Percentiles rank a stretch among this genome's conserved stretches.
phyloP scores from a whole-genome alignment of 2,113 vertebrate species.

The Erythrocercus mccallii region DNA sequence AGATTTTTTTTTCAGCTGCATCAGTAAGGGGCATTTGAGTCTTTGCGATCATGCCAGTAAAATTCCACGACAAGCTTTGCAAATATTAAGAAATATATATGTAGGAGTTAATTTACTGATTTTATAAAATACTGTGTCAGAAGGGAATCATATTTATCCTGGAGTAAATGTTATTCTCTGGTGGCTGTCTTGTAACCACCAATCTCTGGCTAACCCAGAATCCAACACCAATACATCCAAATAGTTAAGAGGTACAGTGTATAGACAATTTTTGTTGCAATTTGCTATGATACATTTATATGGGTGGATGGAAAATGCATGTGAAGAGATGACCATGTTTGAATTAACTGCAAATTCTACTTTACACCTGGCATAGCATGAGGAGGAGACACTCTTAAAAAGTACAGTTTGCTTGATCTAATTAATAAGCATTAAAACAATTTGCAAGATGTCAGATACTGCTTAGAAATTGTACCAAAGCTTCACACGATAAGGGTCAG shows the following conservation, averaged over 20 bases:
- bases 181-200: background rate
- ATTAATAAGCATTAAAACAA: constrained; percentile 31
- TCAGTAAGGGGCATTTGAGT: background rate
- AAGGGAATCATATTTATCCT: background rate
- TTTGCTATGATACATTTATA: background rate
- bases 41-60: background rate
- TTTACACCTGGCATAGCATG: background rate
- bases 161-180: background rate
- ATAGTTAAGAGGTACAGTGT: rapidly evolving
- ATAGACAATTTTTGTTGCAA: background rate
- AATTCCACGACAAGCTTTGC: background rate
- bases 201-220: background rate
- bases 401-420: background rate
- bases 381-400: background rate
- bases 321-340: background rate
- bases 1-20: background rate
- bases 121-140: background rate
- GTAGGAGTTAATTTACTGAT: background rate
- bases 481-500: background rate
- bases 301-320: background rate
- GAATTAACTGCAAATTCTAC: background rate
- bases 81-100: background rate
- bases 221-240: background rate
- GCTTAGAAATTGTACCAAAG: constrained; percentile 9
- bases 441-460: background rate